Evolutionary conservation across 2,888 invertebrate genomes (phyloP), one percentile per base, ranked within the genome.

Genomic region (Cinara cedri): DNA sequence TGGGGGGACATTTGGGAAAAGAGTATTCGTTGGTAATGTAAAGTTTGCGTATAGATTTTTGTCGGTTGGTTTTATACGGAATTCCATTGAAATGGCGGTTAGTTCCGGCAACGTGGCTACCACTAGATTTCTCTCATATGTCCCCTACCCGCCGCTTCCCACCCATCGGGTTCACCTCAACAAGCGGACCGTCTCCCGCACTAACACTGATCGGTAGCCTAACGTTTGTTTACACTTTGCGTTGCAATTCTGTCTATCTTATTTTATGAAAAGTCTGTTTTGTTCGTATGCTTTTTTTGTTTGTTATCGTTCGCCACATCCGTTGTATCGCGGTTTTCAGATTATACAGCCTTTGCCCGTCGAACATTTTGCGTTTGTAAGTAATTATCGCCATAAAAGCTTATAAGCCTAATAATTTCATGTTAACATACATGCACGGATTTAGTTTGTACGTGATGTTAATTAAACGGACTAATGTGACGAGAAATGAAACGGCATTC

Each of bases 401-500:
- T 51, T 34, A 34, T 4, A 51, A 63, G 51, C 74, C 63, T 74
- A 62, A 78, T 51, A 49, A 78, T 78, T 60, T 9, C n/a, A 70
- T 78, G 68, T 78, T 78, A 78, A 70, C 60, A 49, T 78, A 24
- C 49, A 42, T 78, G 21, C 57, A 24, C 51, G 70, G 51, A 14
- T 63, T 63, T 55, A 74, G 63, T 51, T 74, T 51, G 71, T 74
- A 62, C 78, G 78, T 78, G 70, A 78, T 78, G 78, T 78, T 60
- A 78, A 51, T 78, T 46, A 78, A 78, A 60, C 70, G 78, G 78
- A 68, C 88, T 87, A 87, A 89, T 89, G 89, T 89, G 86, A 90
- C 88, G 89, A 89, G 89, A 89, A 87, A 90, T 90, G 90, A 90
- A 90, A 89, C 89, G 90, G 85, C 87, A 88, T 84, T 86, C 87